phyloP scores from a whole-genome alignment of 2,113 vertebrate genomes.

The Halcyon senegalensis region DNA sequence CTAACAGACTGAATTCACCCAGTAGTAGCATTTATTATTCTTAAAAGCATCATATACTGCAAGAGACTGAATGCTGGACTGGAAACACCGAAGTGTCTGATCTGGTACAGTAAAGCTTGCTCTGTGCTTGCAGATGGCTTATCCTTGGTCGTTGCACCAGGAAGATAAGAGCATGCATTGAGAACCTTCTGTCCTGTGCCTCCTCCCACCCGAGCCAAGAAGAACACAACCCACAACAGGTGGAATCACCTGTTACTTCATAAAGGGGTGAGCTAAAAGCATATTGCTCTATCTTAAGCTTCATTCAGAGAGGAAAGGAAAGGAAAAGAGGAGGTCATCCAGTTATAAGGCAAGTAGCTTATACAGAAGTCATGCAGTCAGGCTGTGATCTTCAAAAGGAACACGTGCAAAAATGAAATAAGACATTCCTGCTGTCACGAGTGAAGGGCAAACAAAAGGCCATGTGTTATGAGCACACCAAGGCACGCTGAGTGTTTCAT shows the following conservation, averaged over 20 bases:
- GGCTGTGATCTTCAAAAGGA: not conserved
- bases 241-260: not conserved
- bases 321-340: not conserved
- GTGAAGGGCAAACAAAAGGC: not conserved
- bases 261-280: not conserved
- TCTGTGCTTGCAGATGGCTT: not conserved
- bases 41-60: not conserved
- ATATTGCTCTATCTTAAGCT: not conserved
- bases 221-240: not conserved
- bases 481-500: rapidly evolving
- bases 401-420: not conserved
- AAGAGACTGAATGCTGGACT: not conserved
- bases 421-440: not conserved
- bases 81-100: not conserved
- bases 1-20: not conserved
- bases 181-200: not conserved
- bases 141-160: not conserved
- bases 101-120: not conserved
- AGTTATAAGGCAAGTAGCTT: not conserved
- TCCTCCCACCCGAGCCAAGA: not conserved
- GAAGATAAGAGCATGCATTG: not conserved
- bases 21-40: not conserved
- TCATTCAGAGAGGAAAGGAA: not conserved
- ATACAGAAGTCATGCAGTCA: not conserved
- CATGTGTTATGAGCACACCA: not conserved